These are phyloP conservation scores for Erpornis zantholeuca DNA, from an alignment of 2,113 vertebrate genomes.

Conservation along the genomic window DNA sequence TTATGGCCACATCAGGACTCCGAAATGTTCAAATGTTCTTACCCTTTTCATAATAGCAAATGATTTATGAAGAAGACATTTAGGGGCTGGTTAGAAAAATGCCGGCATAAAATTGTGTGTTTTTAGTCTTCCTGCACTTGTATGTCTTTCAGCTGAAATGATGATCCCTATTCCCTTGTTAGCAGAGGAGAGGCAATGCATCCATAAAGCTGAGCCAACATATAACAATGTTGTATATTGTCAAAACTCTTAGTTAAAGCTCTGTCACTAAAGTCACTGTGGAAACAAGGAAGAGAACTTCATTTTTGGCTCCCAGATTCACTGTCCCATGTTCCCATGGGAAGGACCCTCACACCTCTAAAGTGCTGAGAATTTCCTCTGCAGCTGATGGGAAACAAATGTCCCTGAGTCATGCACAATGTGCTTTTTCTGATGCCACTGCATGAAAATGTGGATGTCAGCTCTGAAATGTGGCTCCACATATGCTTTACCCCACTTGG, in stretches of 20 bases:
- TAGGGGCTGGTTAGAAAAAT: neutral
- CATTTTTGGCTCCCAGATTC: neutral
- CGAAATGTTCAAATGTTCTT: neutral
- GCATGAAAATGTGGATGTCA: neutral
- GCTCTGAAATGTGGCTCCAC: neutral
- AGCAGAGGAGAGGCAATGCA: neutral
- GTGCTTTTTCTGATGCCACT: neutral
- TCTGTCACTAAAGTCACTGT: neutral
- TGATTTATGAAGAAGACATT: neutral
- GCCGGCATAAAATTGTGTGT: neutral
- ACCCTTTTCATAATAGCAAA: neutral
- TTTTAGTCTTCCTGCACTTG: neutral
- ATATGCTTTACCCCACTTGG: neutral
- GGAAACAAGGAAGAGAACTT: neutral
- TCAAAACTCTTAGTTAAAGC: neutral
- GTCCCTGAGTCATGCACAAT: neutral
- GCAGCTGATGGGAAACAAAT: constrained; percentile 19
- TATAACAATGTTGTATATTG: neutral
- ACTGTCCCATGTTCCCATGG: neutral
- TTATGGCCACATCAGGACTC: neutral
- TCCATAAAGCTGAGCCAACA: neutral
- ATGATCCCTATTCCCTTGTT: neutral
- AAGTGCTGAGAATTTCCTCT: neutral
- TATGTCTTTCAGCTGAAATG: neutral
- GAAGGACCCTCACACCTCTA: neutral